Conservation (phyloP, 2,888 invertebrate genomes). For the Rhimphoctona megacephalus region DNA sequence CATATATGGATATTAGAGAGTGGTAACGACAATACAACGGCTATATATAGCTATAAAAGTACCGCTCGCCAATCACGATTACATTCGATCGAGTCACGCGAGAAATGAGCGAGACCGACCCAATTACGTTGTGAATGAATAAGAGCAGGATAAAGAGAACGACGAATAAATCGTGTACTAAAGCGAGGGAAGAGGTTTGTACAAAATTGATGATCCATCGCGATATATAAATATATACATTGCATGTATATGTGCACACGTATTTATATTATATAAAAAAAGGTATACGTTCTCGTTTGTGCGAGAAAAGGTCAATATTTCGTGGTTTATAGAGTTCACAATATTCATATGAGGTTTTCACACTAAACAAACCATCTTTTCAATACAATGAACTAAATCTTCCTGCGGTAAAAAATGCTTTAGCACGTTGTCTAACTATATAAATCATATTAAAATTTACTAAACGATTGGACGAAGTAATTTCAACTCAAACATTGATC, state of each 20-base stretch:
- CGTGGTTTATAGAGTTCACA: conserved; percentile 3
- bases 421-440: too few species aligned
- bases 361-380: neutral
- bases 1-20: conserved; percentile 28
- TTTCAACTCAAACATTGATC: neutral
- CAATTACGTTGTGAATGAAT: conserved; percentile 45
- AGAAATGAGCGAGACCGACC: conserved; percentile 59
- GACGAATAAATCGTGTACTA: conserved; percentile 25
- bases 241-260: neutral
- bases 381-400: neutral
- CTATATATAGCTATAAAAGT: conserved; percentile 8
- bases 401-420: neutral
- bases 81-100: conserved; percentile 65
- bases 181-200: conserved; percentile 5
- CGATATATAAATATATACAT: neutral
- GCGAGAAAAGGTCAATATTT: conserved; percentile 41
- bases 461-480: neutral
- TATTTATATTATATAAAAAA: conserved; percentile 1
- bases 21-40: conserved; percentile 24
- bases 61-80: conserved; percentile 57
- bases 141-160: conserved; percentile 18
- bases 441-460: too few species aligned
- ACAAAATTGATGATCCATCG: conserved; percentile 13
- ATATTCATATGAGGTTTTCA: conserved; percentile 19
- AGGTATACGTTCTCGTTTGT: conserved; percentile 22